These are phyloP conservation scores for Oophaga sylvatica DNA, from an alignment of 2,797 vertebrate species.

Conservation along the genomic window DNA sequence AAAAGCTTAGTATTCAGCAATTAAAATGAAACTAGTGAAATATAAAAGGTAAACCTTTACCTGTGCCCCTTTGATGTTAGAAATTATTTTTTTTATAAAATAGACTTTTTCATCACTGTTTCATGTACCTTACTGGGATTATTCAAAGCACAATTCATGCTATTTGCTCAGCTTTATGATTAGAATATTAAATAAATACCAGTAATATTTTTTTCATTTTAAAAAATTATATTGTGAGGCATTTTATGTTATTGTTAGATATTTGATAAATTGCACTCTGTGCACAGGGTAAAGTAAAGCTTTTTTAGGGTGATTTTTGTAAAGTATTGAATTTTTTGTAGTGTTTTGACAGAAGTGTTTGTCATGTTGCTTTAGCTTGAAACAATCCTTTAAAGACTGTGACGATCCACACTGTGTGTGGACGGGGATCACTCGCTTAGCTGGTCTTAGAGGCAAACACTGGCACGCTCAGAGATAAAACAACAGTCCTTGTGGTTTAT, in stretches of 20 bases:
- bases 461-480: too few relatives aligned
- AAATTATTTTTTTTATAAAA: slow-evolving; percentile 12
- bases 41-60: slow-evolving; percentile 5
- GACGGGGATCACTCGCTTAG: too few relatives aligned
- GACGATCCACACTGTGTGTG: too few relatives aligned
- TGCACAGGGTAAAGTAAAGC: not conserved
- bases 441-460: too few relatives aligned
- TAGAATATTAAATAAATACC: not conserved
- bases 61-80: slow-evolving; percentile 32
- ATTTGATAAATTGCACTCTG: not conserved
- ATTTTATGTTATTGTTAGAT: not conserved
- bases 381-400: too few relatives aligned
- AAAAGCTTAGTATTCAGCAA: slow-evolving; percentile 42
- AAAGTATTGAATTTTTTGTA: too few relatives aligned
- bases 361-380: too few relatives aligned
- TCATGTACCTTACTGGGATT: slow-evolving; percentile 25
- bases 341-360: too few relatives aligned
- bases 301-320: not conserved
- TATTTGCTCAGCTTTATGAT: not conserved
- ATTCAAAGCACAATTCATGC: slow-evolving; percentile 18
- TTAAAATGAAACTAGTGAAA: slow-evolving; percentile 19
- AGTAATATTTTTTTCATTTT: not conserved
- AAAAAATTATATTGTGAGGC: not conserved
- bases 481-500: too few relatives aligned
- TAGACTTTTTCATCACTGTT: not conserved